A percentile compares a stretch with the other conserved stretches of the same genome.
phyloP scores from a whole-genome alignment of 2,888 invertebrate genomes.

The Metellina segmentata region DNA sequence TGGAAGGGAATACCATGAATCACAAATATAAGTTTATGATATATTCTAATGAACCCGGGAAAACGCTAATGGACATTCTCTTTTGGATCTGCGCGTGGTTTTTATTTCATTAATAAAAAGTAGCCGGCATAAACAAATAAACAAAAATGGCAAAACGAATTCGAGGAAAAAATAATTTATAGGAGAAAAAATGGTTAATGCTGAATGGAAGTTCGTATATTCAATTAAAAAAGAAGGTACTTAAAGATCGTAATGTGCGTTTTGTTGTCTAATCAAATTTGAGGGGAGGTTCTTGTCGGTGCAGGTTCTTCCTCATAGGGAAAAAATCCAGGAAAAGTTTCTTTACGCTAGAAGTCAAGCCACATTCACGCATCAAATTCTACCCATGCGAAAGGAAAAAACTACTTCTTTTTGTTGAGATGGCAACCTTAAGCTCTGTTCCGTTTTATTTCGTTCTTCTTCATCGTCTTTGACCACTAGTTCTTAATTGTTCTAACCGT shows the following conservation, averaged over 20 bases:
- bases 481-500: constrained; percentile 76
- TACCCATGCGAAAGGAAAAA: constrained; percentile 73
- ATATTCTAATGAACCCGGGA: not conserved
- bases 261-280: constrained; percentile 66
- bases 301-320: not conserved
- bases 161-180: not conserved
- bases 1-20: not conserved
- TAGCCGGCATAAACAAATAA: not conserved
- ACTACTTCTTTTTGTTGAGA: constrained; percentile 70
- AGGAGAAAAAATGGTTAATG: no score
- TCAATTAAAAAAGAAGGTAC: constrained; percentile 41
- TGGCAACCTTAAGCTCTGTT: constrained; percentile 76
- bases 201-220: constrained; percentile 11
- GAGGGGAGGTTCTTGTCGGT: constrained; percentile 17
- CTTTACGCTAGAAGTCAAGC: constrained; percentile 75
- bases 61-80: not conserved
- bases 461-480: constrained; percentile 75
- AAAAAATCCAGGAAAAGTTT: constrained; percentile 60
- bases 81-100: not conserved
- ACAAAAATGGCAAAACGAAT: not conserved
- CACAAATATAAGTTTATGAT: not conserved
- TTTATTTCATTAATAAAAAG: not conserved
- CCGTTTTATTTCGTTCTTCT: constrained; percentile 73
- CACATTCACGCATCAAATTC: constrained; percentile 71
- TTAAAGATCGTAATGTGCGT: constrained; percentile 47